phyloP scores from a whole-genome alignment of 2,113 vertebrate genomes.

The Corythornis vintsioides region DNA sequence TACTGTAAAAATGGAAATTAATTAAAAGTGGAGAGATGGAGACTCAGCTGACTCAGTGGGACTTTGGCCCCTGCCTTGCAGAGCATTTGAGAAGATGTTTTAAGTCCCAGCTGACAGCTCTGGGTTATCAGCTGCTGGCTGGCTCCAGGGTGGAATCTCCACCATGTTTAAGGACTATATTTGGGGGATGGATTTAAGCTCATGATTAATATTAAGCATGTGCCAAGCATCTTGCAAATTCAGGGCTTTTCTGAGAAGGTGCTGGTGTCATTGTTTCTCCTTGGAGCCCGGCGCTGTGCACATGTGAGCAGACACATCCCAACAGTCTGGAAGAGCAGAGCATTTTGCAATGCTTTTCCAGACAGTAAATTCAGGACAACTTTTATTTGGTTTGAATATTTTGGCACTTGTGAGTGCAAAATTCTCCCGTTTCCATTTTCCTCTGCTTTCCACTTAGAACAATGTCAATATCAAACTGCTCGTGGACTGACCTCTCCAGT shows the following conservation, averaged over 20 bases:
- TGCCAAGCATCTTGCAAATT: not conserved
- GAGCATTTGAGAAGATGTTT: not conserved
- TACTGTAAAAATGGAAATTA: conserved; percentile 2
- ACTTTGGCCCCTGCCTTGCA: not conserved
- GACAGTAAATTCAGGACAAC: conserved; percentile 26
- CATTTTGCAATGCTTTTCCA: not conserved
- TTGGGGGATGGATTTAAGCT: not conserved
- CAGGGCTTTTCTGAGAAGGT: not conserved
- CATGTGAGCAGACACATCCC: conserved; percentile 2
- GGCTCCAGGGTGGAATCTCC: not conserved
- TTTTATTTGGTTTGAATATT: not conserved
- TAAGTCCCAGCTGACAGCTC: not conserved
- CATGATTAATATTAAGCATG: not conserved
- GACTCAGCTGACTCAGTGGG: conserved; percentile 3
- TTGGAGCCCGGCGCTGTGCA: conserved; percentile 3
- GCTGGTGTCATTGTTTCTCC: not conserved
- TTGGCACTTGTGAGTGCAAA: not conserved
- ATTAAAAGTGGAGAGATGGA: conserved; percentile 9
- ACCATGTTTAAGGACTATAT: not conserved
- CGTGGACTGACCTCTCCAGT: not conserved
- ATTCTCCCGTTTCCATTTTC: not conserved
- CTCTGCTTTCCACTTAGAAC: not conserved
- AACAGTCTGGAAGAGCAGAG: conserved; percentile 22
- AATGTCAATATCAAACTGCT: not conserved
- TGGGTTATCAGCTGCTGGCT: not conserved